Base-by-base conservation (phyloP, 1,140 invertebrate genomes). In the Panagrolaimus sp. region DNA sequence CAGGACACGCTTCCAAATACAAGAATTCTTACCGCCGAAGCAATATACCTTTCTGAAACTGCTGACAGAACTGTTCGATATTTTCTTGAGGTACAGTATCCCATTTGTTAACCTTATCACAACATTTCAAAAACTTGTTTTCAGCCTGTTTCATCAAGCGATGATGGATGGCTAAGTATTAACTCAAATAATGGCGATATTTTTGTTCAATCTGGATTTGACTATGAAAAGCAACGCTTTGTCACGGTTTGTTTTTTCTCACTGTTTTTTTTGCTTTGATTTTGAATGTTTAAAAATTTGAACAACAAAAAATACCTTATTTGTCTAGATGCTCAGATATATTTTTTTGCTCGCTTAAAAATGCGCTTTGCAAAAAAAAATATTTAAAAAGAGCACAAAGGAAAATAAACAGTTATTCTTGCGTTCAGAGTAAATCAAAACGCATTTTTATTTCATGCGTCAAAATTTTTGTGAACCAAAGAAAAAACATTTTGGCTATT, bases 121-220 rank as follows among this genome's bases (percentile, higher is more conserved):
- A 58, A 14, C 21, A 58, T n/a, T 52, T 52, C 14, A 52, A 52
- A 24, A 52, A 58, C 17, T 26, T 21, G 55, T 17, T 58, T 65
- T 14, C 63, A 65, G 63, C 44, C 63, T 43, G 63, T 44, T 28
- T 44, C 63, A 12, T 3, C 38, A 15, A 24, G 12, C 24, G 38
- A 44, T 32, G 38, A 43, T 14, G 71, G 65, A 9, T 73, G 71
- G 64, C 28, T 76, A 15, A 70, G 44, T 15, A 70, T 76, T 44
- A 66, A 76, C 24, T 38, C 74, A 32, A 65, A 58, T 24, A 65
- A 46, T 28, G 74, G 74, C 10, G 74, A 70, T 28, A 38, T 76
- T 45, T 77, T 58, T 45, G 47, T 55, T 26, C 17, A 32, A 15
- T 17, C 14, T 43, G 12, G 32, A 15, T 69, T 76, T 26, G 74